These are phyloP conservation scores for Cataglyphis albicans DNA, from an alignment of 2,888 invertebrate species.

Conservation along the genomic window DNA sequence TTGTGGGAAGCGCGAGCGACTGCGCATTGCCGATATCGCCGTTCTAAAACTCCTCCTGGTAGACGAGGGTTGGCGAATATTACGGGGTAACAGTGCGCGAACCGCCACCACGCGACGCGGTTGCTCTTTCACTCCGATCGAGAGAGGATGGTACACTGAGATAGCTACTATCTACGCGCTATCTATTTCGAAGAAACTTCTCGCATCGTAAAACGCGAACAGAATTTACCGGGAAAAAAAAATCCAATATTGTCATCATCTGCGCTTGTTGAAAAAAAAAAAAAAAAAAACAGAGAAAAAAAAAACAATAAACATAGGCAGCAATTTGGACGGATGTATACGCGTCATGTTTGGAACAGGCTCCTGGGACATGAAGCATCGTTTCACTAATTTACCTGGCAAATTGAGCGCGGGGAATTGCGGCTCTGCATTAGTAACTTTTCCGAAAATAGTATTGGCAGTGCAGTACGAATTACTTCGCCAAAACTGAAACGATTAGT, in stretches of 20 bases:
- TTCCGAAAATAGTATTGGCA: background rate
- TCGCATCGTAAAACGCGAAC: background rate
- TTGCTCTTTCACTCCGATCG: constrained; percentile 67
- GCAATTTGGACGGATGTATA: constrained; percentile 31
- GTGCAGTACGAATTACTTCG: constrained; percentile 20
- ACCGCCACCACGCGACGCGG: constrained; percentile 83
- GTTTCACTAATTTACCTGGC: constrained; percentile 35
- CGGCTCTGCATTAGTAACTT: constrained; percentile 24
- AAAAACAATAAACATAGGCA: background rate
- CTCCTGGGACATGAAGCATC: constrained; percentile 38
- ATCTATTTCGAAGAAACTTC: background rate
- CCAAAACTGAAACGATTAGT: constrained; percentile 1
- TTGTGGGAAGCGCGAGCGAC: constrained; percentile 61
- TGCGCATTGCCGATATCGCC: constrained; percentile 65
- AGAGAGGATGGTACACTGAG: constrained; percentile 6
- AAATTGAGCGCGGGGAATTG: constrained; percentile 36
- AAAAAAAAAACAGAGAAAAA: background rate
- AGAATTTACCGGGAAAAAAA: background rate
- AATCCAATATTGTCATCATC: background rate
- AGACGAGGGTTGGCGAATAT: constrained; percentile 72
- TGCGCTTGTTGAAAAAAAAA: background rate
- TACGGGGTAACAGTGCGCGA: constrained; percentile 81
- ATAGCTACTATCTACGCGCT: constrained; percentile 9
- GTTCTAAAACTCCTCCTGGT: constrained; percentile 66
- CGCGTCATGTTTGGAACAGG: constrained; percentile 39